phyloP scores from a whole-genome alignment of 2,797 vertebrate genomes.

The Sebastes hubbsi region DNA sequence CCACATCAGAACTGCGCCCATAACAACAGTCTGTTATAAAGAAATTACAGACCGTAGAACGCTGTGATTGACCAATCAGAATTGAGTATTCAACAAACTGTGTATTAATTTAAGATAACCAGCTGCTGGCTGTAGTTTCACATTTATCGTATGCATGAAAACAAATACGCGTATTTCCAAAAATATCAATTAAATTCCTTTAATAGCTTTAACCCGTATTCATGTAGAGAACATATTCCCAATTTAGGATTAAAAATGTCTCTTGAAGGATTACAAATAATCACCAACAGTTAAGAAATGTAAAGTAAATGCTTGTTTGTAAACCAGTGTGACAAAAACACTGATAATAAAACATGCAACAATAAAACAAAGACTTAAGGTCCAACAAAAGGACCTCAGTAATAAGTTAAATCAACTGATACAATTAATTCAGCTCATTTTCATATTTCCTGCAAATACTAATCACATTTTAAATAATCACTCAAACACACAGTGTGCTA shows the following conservation, averaged over 20 bases:
- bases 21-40: no score
- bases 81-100: no score
- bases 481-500: not conserved
- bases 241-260: not conserved
- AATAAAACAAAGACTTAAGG: not conserved
- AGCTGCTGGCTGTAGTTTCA: no score
- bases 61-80: no score
- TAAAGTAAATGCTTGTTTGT: not conserved
- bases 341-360: conserved; percentile 2
- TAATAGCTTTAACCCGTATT: not conserved
- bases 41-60: no score
- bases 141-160: not conserved
- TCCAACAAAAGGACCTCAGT: conserved; percentile 35
- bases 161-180: not conserved
- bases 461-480: conserved; percentile 1
- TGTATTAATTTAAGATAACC: no score
- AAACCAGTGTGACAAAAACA: conserved; percentile 31
- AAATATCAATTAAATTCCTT: not conserved
- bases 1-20: no score
- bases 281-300: conserved; percentile 3
- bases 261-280: not conserved
- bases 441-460: conserved; percentile 5
- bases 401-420: conserved; percentile 65
- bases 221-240: not conserved
- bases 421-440: conserved; percentile 25